A percentile compares a stretch with the other conserved stretches of the same genome.
Evolutionary conservation across 2,113 vertebrate species (phyloP).

Genomic region (Clinocottus analis): DNA sequence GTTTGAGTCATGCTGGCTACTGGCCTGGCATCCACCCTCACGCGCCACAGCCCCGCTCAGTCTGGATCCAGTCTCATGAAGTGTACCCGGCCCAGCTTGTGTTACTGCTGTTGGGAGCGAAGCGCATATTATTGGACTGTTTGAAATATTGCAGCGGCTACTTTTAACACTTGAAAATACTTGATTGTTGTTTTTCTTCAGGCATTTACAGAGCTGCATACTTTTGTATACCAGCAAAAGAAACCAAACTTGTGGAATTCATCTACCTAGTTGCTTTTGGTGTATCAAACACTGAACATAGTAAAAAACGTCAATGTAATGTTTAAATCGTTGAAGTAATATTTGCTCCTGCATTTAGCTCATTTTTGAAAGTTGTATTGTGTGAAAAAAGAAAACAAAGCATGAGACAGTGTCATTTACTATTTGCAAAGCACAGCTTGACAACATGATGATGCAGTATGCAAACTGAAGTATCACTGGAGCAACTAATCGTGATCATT

Average conservation of each 20-base stretch:
- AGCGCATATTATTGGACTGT: neutral
- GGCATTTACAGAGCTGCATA: neutral
- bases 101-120: constrained; percentile 29
- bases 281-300: neutral
- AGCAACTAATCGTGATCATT: constrained; percentile 9
- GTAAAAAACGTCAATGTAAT: neutral
- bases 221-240: neutral
- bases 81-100: neutral
- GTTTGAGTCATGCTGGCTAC: constrained; percentile 69
- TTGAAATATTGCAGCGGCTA: neutral
- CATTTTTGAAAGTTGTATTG: neutral
- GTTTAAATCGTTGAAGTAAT: neutral
- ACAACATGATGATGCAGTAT: neutral
- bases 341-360: neutral
- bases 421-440: constrained; percentile 13
- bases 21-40: constrained; percentile 61
- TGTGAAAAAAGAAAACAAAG: neutral
- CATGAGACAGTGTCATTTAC: constrained; percentile 4
- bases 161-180: constrained; percentile 5
- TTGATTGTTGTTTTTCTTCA: neutral
- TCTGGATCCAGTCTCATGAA: constrained; percentile 40
- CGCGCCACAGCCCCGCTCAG: constrained; percentile 55
- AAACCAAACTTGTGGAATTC: neutral
- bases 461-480: neutral
- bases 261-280: neutral